Percentiles rank a stretch among this genome's conserved stretches.
phyloP scores from a whole-genome alignment of 2,888 invertebrate genomes.

The Liposcelis brunnea region DNA sequence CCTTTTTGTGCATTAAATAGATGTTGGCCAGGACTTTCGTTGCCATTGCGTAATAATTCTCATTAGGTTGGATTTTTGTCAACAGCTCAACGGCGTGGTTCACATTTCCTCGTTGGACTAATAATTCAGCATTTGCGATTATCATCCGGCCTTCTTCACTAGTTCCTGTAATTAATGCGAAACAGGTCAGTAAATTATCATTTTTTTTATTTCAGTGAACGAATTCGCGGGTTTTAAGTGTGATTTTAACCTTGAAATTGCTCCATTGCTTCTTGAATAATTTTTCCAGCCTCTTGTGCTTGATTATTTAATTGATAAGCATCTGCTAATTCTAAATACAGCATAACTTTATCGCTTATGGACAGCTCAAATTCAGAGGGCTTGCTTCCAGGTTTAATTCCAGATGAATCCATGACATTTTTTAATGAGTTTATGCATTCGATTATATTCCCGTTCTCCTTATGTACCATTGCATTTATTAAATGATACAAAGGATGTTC shows the following conservation, averaged over 20 bases:
- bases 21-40: conserved; percentile 65
- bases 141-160: conserved; percentile 71
- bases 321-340: conserved; percentile 75
- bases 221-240: conserved; percentile 9
- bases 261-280: neutral
- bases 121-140: conserved; percentile 71
- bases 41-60: conserved; percentile 33
- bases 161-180: conserved; percentile 50
- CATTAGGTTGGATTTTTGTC: conserved; percentile 51
- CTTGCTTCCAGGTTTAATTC: conserved; percentile 11
- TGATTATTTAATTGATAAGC: conserved; percentile 50
- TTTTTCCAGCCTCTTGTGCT: conserved; percentile 38
- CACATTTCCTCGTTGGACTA: conserved; percentile 60
- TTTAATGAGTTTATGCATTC: conserved; percentile 59
- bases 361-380: conserved; percentile 29
- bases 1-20: conserved; percentile 69
- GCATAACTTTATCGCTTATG: conserved; percentile 61
- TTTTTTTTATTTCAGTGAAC: conserved; percentile 37
- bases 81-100: conserved; percentile 67
- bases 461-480: conserved; percentile 66
- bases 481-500: conserved; percentile 84
- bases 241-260: conserved; percentile 19
- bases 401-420: conserved; percentile 41
- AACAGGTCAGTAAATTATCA: too few species aligned
- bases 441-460: conserved; percentile 48